Conservation (phyloP, 2,888 invertebrate species). For the Coelopa pilipes region DNA sequence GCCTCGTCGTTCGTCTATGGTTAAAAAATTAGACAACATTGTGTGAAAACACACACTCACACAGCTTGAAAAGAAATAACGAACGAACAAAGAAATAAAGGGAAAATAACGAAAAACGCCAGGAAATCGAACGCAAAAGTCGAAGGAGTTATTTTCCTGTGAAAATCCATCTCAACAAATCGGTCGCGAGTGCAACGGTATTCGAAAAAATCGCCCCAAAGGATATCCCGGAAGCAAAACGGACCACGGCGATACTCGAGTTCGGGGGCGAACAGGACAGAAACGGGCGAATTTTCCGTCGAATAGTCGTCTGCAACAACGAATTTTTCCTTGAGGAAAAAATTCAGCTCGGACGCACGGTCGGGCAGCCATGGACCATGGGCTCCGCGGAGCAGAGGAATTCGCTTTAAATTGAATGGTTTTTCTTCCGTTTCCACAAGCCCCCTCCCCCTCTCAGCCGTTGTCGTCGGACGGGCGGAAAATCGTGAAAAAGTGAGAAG, state of each 20-base stretch:
- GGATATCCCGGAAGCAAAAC: no score
- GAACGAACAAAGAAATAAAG: constrained; percentile 4
- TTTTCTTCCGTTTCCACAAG: no score
- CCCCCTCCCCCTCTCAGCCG: no score
- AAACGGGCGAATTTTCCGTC: no score
- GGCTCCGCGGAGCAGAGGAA: constrained; percentile 6
- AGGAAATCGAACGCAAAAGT: neutral
- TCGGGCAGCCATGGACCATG: constrained; percentile 12
- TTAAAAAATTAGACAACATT: constrained; percentile 36
- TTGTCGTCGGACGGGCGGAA: no score
- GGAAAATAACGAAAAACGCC: neutral
- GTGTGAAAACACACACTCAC: constrained; percentile 27
- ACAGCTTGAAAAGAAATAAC: neutral
- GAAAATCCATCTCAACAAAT: no score
- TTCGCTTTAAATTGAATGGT: no score
- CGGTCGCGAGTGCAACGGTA: no score
- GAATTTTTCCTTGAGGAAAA: neutral
- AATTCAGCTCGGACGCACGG: neutral
- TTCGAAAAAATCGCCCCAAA: no score
- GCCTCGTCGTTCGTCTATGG: constrained; percentile 17
- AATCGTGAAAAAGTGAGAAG: no score
- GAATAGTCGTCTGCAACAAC: neutral
- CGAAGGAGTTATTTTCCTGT: neutral
- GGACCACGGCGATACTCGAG: no score
- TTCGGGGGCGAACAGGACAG: no score